These are phyloP conservation scores for Cavia porcellus DNA, from an alignment of 2,113 vertebrate species.

Conservation along the genomic window DNA sequence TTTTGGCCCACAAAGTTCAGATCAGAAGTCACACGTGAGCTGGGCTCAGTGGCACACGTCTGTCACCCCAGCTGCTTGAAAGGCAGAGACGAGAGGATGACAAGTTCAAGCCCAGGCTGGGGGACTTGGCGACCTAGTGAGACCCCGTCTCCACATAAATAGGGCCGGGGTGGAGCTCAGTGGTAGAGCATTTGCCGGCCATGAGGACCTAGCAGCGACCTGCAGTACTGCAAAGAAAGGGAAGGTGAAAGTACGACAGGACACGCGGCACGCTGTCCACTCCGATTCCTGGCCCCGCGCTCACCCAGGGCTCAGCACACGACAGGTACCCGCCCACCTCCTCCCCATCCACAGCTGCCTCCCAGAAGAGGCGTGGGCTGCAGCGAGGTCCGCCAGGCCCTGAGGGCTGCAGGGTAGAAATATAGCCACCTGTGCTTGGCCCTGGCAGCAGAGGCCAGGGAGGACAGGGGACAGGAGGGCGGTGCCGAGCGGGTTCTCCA, in stretches of 20 bases:
- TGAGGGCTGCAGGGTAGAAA: background rate
- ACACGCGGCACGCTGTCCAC: background rate
- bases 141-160: background rate
- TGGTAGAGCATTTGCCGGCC: background rate
- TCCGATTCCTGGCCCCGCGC: too few species aligned
- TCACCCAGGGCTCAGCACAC: rapidly evolving
- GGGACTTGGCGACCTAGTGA: background rate
- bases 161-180: background rate
- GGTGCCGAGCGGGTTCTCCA: background rate
- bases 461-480: background rate
- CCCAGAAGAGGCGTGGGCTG: background rate
- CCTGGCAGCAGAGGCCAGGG: background rate
- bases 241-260: background rate
- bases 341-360: background rate
- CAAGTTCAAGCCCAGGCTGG: background rate
- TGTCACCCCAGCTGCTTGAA: background rate
- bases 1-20: background rate
- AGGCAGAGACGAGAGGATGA: background rate
- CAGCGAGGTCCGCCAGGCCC: background rate
- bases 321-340: background rate
- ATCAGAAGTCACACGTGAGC: background rate
- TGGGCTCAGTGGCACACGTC: background rate
- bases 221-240: background rate
- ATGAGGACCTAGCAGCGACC: background rate
- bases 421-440: too few species aligned